Percentiles rank a stretch among this genome's conserved stretches.
phyloP scores from a whole-genome alignment of 2,888 invertebrate genomes.

The Thera britannica region DNA sequence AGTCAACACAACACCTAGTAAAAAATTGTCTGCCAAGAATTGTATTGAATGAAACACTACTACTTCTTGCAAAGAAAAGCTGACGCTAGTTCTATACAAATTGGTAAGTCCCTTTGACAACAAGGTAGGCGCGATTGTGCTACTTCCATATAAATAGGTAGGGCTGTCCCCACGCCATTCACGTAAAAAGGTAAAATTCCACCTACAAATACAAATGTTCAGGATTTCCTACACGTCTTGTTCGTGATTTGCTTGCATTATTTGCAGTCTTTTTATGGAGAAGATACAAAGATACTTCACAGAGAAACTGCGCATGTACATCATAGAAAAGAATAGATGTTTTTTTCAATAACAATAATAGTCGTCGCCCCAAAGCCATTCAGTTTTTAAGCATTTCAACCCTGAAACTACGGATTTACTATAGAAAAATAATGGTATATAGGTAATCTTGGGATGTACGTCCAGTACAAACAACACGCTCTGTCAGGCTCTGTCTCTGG shows the following conservation, averaged over 20 bases:
- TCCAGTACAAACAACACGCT: too few relatives aligned
- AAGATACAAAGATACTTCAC: slow-evolving; percentile 12
- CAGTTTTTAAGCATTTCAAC: too few relatives aligned
- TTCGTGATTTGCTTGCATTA: slow-evolving; percentile 32
- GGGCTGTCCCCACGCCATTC: slow-evolving; percentile 36
- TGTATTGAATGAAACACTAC: background rate
- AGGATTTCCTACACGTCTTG: slow-evolving; percentile 40
- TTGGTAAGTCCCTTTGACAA: slow-evolving; percentile 25
- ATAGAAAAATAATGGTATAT: too few relatives aligned
- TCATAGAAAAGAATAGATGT: too few relatives aligned
- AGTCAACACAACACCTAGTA: too few relatives aligned
- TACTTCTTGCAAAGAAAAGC: slow-evolving; percentile 13
- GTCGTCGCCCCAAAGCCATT: too few relatives aligned
- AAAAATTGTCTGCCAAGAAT: slow-evolving; percentile 6
- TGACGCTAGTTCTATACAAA: slow-evolving; percentile 26
- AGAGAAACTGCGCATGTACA: too few relatives aligned
- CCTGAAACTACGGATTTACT: too few relatives aligned
- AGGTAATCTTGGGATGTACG: too few relatives aligned
- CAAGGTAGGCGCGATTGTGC: slow-evolving; percentile 23
- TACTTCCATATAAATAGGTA: slow-evolving; percentile 29
- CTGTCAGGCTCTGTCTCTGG: too few relatives aligned
- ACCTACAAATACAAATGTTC: slow-evolving; percentile 38
- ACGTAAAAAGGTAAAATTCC: slow-evolving; percentile 40
- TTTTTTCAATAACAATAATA: too few relatives aligned
- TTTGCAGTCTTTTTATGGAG: slow-evolving; percentile 24